A percentile compares a stretch with the other conserved stretches of the same genome.
phyloP scores from a whole-genome alignment of 1,140 invertebrate species.

The Plutomurus gul region DNA sequence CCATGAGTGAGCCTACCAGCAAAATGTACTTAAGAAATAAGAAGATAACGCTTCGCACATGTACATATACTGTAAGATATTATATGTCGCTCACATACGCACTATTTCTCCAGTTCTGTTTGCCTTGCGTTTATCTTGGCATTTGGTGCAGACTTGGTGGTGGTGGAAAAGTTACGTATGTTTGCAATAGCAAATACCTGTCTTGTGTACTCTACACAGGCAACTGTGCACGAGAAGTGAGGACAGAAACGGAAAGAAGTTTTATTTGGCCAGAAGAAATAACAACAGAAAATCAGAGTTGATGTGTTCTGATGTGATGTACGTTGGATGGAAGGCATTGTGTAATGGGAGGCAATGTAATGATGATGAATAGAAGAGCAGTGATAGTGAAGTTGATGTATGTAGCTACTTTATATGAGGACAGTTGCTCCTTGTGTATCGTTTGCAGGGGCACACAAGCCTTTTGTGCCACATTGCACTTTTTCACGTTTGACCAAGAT shows the following conservation, averaged over 20 bases:
- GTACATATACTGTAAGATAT: too few species aligned
- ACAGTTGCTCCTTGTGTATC: background rate
- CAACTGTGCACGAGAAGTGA: background rate
- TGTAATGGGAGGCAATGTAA: conserved; percentile 1
- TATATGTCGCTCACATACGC: too few species aligned
- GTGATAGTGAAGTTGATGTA: conserved; percentile 20
- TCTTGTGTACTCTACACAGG: background rate
- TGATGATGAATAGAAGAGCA: conserved; percentile 24
- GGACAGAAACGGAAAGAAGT: background rate
- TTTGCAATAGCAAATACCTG: background rate
- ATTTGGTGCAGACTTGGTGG: background rate
- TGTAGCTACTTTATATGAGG: background rate
- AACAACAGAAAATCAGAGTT: background rate
- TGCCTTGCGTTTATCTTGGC: background rate
- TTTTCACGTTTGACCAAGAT: conserved; percentile 14
- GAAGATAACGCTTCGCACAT: too few species aligned
- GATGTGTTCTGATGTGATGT: conserved; percentile 11
- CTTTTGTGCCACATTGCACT: background rate
- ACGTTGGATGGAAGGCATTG: background rate
- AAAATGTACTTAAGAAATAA: too few species aligned
- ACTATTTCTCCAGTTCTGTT: background rate
- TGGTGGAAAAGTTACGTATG: background rate
- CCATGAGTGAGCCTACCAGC: too few species aligned
- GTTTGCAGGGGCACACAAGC: too few species aligned
- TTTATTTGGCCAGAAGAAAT: background rate